A percentile compares a stretch with the other conserved stretches of the same genome.
These are phyloP conservation scores for Rotaria sp. DNA, from an alignment of 2,888 invertebrate genomes.

Conservation along the genomic window DNA sequence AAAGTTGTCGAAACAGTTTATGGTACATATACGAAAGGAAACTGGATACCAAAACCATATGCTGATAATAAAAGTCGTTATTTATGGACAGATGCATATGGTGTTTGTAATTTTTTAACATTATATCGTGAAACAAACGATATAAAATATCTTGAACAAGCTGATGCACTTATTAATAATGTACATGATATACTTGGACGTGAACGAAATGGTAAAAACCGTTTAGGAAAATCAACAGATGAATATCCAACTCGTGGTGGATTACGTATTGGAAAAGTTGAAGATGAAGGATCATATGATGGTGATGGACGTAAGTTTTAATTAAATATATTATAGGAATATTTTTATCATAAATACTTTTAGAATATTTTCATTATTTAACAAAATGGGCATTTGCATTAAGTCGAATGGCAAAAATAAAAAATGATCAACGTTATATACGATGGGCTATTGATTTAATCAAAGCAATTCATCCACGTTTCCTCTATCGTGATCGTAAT, in stretches of 20 bases:
- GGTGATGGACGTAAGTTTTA: neutral
- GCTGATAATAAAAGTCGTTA: conserved; percentile 40
- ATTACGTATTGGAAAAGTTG: neutral
- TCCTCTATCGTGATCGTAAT: conserved; percentile 41
- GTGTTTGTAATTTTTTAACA: conserved; percentile 42
- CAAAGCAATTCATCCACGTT: conserved; percentile 41
- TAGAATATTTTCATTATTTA: conserved; percentile 44
- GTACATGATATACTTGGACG: conserved; percentile 43
- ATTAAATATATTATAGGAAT: neutral
- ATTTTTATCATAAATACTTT: conserved; percentile 25
- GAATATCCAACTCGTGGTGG: conserved; percentile 29
- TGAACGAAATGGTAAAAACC: conserved; percentile 41
- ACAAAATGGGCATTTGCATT: conserved; percentile 44
- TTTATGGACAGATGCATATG: conserved; percentile 44
- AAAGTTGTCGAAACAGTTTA: neutral
- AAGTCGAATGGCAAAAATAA: conserved; percentile 41
- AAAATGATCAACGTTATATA: conserved; percentile 42
- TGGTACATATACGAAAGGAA: neutral
- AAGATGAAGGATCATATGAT: neutral
- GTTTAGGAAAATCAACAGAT: conserved; percentile 40
- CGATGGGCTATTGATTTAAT: conserved; percentile 42
- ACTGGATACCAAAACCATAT: conserved; percentile 19
- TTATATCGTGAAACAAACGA: conserved; percentile 41
- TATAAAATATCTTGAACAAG: conserved; percentile 40
- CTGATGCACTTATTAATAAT: conserved; percentile 41